Evolutionary conservation across 2,888 invertebrate genomes (phyloP).

Genomic region (Mantis religiosa): DNA sequence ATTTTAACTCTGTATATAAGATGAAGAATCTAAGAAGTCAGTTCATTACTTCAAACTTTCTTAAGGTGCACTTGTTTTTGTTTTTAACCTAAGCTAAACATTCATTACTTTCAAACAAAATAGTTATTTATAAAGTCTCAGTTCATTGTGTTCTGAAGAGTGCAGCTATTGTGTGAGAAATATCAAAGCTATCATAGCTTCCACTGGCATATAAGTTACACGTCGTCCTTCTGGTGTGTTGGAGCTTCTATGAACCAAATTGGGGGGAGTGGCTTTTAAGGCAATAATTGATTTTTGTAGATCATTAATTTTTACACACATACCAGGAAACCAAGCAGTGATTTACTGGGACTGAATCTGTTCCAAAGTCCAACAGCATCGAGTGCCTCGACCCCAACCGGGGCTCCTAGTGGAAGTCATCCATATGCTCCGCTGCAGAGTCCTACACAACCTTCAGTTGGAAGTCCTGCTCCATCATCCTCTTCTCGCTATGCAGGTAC

Average conservation of each 20-base stretch:
- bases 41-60: too few relatives aligned
- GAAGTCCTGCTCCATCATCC: slow-evolving; percentile 54
- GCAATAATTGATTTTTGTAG: background rate
- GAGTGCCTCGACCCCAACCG: slow-evolving; percentile 70
- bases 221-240: background rate
- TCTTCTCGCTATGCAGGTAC: slow-evolving; percentile 36
- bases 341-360: slow-evolving; percentile 73
- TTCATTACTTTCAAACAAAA: too few relatives aligned
- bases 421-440: slow-evolving; percentile 80
- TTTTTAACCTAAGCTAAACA: too few relatives aligned
- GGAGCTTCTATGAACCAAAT: background rate
- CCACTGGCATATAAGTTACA: background rate
- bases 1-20: too few relatives aligned
- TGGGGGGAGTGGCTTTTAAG: background rate
- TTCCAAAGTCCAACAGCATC: slow-evolving; percentile 79
- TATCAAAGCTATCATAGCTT: background rate
- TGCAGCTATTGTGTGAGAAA: background rate
- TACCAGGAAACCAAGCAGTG: slow-evolving; percentile 60
- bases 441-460: slow-evolving; percentile 46
- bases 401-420: slow-evolving; percentile 54
- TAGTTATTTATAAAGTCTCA: too few relatives aligned
- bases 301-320: background rate
- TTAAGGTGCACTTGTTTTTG: too few relatives aligned
- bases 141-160: too few relatives aligned
- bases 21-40: too few relatives aligned